Percentiles rank a stretch among this genome's conserved stretches.
Evolutionary conservation across 2,113 vertebrate species (phyloP).

Genomic region (Empidonax traillii): DNA sequence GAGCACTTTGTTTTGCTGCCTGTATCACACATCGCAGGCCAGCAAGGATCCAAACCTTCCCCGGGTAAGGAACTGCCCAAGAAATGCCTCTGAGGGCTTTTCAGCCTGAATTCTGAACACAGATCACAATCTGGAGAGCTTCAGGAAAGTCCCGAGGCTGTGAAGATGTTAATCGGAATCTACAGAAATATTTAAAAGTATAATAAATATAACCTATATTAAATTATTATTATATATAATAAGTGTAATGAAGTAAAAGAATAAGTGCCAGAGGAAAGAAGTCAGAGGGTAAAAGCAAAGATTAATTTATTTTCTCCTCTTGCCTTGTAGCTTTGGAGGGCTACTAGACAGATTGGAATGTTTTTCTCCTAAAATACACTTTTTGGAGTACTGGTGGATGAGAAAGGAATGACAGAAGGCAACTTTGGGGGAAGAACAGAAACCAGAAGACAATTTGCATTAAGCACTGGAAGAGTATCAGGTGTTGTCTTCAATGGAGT

Average conservation of each 20-base stretch:
- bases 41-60: accelerated
- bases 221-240: too few species aligned
- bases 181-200: not conserved
- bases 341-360: not conserved
- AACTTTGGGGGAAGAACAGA: not conserved
- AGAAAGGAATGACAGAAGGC: not conserved
- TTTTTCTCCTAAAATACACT: not conserved
- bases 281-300: not conserved
- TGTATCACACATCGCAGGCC: not conserved
- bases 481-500: not conserved
- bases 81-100: not conserved
- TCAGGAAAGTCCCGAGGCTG: not conserved
- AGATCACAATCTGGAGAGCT: not conserved
- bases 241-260: not conserved
- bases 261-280: not conserved
- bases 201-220: too few species aligned
- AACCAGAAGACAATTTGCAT: not conserved
- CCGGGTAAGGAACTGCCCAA: not conserved
- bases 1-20: not conserved
- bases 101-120: not conserved
- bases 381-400: not conserved
- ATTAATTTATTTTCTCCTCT: not conserved
- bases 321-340: not conserved
- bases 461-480: not conserved
- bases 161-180: not conserved